These are phyloP conservation scores for Ivindomyrus marchei DNA, from an alignment of 2,113 vertebrate genomes.

Conservation along the genomic window DNA sequence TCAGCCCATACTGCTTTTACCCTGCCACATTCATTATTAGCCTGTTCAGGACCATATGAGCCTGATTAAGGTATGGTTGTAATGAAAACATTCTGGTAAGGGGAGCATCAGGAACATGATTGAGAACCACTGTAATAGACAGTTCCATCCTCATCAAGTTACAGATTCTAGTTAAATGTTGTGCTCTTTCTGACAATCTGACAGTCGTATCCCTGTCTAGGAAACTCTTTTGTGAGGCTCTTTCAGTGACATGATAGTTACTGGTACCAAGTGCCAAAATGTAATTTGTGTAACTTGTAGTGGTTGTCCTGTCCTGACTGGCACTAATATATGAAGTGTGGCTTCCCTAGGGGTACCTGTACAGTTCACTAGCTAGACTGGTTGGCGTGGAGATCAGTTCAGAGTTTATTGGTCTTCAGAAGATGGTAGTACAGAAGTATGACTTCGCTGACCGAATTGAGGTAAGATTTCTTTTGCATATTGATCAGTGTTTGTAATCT, in stretches of 20 bases:
- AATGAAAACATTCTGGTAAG: too few species aligned
- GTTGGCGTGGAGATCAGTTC: conserved; percentile 79
- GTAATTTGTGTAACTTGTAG: background rate
- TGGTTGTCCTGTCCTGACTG: background rate
- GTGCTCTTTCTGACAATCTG: background rate
- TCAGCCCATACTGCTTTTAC: too few species aligned
- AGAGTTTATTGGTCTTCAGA: conserved; percentile 80
- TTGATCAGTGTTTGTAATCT: background rate
- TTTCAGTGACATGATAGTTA: background rate
- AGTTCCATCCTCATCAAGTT: background rate
- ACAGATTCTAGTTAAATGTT: background rate
- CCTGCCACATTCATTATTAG: too few species aligned
- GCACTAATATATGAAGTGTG: background rate
- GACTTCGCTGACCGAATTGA: conserved; percentile 72
- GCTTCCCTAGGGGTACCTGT: conserved; percentile 74
- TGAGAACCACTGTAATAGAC: too few species aligned
- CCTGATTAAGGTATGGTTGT: too few species aligned
- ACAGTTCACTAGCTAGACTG: conserved; percentile 74
- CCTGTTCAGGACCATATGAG: too few species aligned
- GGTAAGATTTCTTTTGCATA: conserved; percentile 45
- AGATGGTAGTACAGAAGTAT: conserved; percentile 72
- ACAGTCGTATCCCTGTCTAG: background rate
- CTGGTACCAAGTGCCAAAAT: background rate
- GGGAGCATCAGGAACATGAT: too few species aligned
- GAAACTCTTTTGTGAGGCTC: background rate